Evolutionary conservation across 53 echinoderm and acorn worm genomes (phyloP).

Genomic region (Crossaster papposus): DNA sequence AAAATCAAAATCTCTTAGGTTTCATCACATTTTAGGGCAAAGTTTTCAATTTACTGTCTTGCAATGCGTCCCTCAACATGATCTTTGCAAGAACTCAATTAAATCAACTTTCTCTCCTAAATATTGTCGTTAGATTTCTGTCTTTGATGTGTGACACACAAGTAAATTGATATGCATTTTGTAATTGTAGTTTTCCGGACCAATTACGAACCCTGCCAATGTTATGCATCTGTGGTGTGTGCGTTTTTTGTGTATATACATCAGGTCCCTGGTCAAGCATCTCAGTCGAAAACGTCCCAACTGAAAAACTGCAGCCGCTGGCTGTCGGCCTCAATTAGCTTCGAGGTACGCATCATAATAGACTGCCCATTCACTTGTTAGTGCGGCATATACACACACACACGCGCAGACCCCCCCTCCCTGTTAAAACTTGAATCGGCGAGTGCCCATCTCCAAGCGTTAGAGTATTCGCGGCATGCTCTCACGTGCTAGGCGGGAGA

Average conservation of each 20-base stretch:
- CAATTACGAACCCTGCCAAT: conserved; percentile 11
- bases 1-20: no score
- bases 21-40: no score
- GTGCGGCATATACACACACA: not conserved
- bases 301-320: not conserved
- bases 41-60: no score
- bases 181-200: not conserved
- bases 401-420: not conserved
- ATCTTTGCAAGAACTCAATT: no score
- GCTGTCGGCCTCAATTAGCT: conserved; percentile 45
- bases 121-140: not conserved
- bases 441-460: not conserved
- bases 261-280: not conserved
- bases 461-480: conserved; percentile 43
- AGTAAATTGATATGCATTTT: not conserved
- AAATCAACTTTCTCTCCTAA: not conserved
- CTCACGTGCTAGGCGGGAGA: conserved; percentile 40
- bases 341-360: conserved; percentile 30
- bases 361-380: not conserved
- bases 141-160: not conserved
- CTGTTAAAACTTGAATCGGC: not conserved
- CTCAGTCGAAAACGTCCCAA: not conserved
- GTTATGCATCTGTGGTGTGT: not conserved
- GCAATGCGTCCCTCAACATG: no score
- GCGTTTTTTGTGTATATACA: not conserved